Evolutionary conservation across 1,140 invertebrate species (phyloP).

Genomic region (Bombus superbus): DNA sequence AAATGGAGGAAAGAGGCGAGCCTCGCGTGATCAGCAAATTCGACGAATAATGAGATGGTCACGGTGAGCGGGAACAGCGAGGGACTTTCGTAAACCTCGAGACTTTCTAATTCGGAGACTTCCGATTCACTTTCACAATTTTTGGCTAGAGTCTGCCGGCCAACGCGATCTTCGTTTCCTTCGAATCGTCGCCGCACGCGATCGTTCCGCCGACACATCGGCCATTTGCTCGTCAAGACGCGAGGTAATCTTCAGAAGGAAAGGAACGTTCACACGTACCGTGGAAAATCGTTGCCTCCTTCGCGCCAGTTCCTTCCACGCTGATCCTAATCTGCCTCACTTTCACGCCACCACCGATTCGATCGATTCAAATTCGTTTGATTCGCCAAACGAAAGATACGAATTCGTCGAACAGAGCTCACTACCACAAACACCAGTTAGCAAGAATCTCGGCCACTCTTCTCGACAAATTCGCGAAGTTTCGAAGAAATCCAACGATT

Average conservation of each 20-base stretch:
- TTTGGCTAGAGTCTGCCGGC: neutral
- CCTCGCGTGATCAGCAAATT: neutral
- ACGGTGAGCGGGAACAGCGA: conserved; percentile 18
- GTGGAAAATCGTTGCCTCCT: neutral
- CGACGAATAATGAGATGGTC: conserved; percentile 20
- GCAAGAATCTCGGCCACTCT: too few relatives aligned
- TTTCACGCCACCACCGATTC: neutral
- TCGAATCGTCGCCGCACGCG: neutral
- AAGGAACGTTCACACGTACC: conserved; percentile 18
- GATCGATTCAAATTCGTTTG: neutral
- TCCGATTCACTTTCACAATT: conserved; percentile 42
- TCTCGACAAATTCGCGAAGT: neutral
- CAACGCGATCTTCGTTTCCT: neutral
- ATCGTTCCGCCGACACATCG: neutral
- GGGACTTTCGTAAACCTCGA: conserved; percentile 13
- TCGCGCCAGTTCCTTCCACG: neutral
- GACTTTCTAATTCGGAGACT: conserved; percentile 41
- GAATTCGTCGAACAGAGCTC: too few relatives aligned
- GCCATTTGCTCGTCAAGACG: neutral
- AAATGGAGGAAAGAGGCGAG: too few relatives aligned
- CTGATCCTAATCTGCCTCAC: conserved; percentile 8
- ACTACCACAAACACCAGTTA: too few relatives aligned
- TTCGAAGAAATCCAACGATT: neutral
- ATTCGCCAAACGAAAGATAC: too few relatives aligned
- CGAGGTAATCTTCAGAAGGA: neutral